Conservation (phyloP, 2,797 vertebrate species). For the Graptemys geographica region DNA sequence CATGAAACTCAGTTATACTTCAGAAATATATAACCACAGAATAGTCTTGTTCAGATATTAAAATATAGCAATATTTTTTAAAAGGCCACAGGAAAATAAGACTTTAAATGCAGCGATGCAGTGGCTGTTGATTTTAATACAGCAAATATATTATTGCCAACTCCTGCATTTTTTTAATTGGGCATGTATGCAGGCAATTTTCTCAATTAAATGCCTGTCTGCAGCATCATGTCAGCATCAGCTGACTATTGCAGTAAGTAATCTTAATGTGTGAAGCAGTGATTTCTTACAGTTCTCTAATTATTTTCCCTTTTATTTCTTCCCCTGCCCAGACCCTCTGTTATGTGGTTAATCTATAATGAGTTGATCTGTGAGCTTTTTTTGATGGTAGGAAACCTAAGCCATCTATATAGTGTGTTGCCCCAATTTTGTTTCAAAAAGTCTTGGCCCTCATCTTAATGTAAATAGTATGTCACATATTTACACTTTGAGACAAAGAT, state of each 20-base stretch:
- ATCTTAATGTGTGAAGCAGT: background rate
- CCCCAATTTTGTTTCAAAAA: background rate
- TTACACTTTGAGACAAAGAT: background rate
- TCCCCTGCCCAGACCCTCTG: background rate
- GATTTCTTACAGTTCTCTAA: background rate
- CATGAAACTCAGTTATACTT: constrained; percentile 21
- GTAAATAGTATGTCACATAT: background rate
- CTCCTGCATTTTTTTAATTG: background rate
- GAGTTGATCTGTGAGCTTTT: background rate
- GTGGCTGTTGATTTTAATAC: background rate
- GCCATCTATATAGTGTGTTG: background rate
- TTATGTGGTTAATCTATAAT: background rate
- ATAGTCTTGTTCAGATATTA: constrained; percentile 28
- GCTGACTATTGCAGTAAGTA: background rate
- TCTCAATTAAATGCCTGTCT: background rate
- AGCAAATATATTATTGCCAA: background rate
- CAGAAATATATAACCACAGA: background rate
- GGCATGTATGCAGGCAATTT: background rate
- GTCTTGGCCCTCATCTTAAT: background rate
- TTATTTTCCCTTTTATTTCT: background rate
- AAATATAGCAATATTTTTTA: background rate
- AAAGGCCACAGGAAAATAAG: background rate
- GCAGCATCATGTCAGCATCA: background rate
- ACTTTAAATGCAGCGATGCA: background rate
- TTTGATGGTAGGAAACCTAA: background rate